Base-by-base conservation (phyloP, 2,797 vertebrate genomes). In the Botia kubotai region DNA sequence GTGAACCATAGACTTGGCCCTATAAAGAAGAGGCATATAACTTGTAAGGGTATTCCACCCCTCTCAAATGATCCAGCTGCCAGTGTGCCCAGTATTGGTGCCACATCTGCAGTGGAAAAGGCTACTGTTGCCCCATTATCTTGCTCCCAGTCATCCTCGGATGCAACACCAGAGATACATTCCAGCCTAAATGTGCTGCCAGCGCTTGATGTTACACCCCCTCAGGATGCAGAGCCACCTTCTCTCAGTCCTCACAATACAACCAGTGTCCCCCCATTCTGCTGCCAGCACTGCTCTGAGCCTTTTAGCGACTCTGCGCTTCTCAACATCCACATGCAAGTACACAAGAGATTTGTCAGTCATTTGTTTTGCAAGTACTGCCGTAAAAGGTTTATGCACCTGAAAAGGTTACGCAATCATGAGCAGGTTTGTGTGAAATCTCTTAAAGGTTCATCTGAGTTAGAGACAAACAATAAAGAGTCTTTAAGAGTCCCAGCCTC, bases 311-410 rank as follows among this genome's bases (percentile, higher is more conserved):
- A 95, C 65, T 92, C 93, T 76, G 88, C 93, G 0, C 92, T 96
- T 67, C 94, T 97, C 53, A 90, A 89, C 50, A 89, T 94, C 85
- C 97, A 98, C 85, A 94, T 95, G 88, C 95, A 97, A 79, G 92
- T 95, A 46, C 97, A 98, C 89, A 95, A 95, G 88, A 95, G 91
- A 70, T 97, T 96, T 86, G 94, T 92, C 75, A 96, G 93, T 89
- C 94, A 93, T 75, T 92, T 96, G 63, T 91, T 92, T 85, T 99
- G 98, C 92, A 98, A 96, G 87, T 95, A 96, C 83, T 99, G 98
- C 88, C 94, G 91, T 89, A 96, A 95, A 86, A 95, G 96, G 65
- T 99, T 99, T 89, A 97, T 96, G 89, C 97, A 95, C 82, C 88
- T 92, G 21, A 97, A 96, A 90, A 91, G 96, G 6, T 85, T 98